These are phyloP conservation scores for Nixonia krombeini DNA, from an alignment of 1,140 invertebrate species.

Conservation along the genomic window DNA sequence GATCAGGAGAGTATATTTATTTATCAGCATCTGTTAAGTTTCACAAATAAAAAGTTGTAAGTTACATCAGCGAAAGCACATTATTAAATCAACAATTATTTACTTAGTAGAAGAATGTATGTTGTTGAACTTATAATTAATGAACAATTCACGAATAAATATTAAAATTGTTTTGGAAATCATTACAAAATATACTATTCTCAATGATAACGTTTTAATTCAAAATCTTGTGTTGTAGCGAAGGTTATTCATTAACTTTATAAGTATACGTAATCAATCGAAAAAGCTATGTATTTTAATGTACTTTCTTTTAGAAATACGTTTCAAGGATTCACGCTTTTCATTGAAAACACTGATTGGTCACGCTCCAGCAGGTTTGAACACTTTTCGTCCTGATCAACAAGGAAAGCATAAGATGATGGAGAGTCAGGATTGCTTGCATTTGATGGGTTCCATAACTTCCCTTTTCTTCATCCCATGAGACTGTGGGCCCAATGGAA, in stretches of 20 bases:
- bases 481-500: constrained; percentile 36
- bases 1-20: constrained; percentile 57
- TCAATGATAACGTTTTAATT: no score
- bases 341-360: constrained; percentile 37
- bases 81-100: no score
- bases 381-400: constrained; percentile 57
- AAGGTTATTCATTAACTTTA: no score
- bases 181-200: no score
- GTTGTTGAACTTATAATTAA: no score
- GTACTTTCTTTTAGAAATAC: no score
- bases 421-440: constrained; percentile 20
- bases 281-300: no score
- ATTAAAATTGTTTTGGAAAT: no score
- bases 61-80: not conserved
- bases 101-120: no score
- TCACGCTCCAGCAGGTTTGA: constrained; percentile 62
- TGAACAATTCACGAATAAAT: no score
- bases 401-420: constrained; percentile 57
- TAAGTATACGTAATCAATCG: no score
- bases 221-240: no score
- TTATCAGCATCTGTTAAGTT: not conserved
- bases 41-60: not conserved
- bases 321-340: not conserved
- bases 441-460: constrained; percentile 33
- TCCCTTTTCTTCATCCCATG: constrained; percentile 37